phyloP scores from a whole-genome alignment of 2,113 vertebrate genomes.

The Misgurnus anguillicaudatus region DNA sequence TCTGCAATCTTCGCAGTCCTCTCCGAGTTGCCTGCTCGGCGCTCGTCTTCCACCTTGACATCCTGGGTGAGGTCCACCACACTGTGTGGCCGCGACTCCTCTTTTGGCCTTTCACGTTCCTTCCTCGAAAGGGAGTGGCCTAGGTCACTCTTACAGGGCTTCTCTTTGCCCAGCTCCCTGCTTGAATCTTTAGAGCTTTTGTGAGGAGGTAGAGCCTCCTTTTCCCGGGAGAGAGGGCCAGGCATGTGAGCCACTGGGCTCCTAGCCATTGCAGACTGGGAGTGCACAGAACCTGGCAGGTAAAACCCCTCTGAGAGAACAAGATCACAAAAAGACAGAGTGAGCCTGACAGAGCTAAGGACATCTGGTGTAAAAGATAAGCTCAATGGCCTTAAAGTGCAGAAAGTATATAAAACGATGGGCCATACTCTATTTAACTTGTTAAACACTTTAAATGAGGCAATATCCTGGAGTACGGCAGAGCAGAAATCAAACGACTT shows the following conservation, averaged over 20 bases:
- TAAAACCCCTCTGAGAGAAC: conserved; percentile 87
- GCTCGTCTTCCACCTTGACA: conserved; percentile 78
- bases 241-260: conserved; percentile 73
- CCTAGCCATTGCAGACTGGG: conserved; percentile 74
- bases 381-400: background rate
- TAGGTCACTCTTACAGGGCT: conserved; percentile 69
- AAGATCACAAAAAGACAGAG: conserved; percentile 28
- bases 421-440: conserved; percentile 12
- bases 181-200: conserved; percentile 78
- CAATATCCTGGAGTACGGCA: background rate
- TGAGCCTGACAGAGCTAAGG: conserved; percentile 17
- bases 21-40: conserved; percentile 74
- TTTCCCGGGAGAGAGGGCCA: conserved; percentile 72
- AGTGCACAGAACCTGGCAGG: conserved; percentile 78
- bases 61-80: conserved; percentile 84
- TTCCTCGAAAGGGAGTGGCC: conserved; percentile 70
- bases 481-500: background rate
- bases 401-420: conserved; percentile 20
- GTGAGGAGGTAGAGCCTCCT: conserved; percentile 71
- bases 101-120: conserved; percentile 73
- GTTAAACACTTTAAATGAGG: background rate
- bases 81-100: conserved; percentile 72
- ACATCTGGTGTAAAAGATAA: conserved; percentile 27
- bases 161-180: conserved; percentile 76
- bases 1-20: conserved; percentile 65